Evolutionary conservation across 1,140 invertebrate species (phyloP), one percentile per base, ranked within the genome.

Genomic region (Hypothenemus hampei): DNA sequence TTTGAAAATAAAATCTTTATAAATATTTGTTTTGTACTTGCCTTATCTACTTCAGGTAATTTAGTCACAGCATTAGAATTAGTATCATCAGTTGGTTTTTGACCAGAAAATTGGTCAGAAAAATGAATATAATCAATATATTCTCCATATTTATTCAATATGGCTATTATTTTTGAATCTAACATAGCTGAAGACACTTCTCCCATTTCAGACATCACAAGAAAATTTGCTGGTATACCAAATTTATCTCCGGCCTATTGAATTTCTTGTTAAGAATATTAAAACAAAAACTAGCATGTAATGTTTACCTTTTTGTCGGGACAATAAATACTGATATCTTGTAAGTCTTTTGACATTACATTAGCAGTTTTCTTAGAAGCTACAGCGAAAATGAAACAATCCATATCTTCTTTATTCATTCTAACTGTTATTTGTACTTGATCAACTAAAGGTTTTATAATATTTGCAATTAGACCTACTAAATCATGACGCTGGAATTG

Each of bases 101-200:
- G 79, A 33, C 96, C 90, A 62, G 86, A 89, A 74, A 86, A 98
- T 69, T 97, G 90, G 76, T 99, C 97, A 50, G 93, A 97, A 66
- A 99, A 85, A 75, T 99, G 95, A 72, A 99, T 89, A 73, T 88
- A 98, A 70, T 99, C 95, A 63, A 99, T 83, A 65, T 85, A 78
- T 56, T 85, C 80, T 59, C 87, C 79, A 77, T 89, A 95, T 74
- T 91, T 94, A 55, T 86, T 82, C 53, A 98, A 76, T 39, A 91
- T 83, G 58, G 87, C 79, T 43, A 80, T 76, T 62, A 95, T 82
- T 71, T 89, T 87, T 51, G 84, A 79, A 77, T 97, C 94, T 56
- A 97, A 78, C 53, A 97, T 78, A 33, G 83, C 82, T 56, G 82
- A 80, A 20, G 87, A 81, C 21, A 87, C 91, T 78, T 97, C 95